phyloP scores from a whole-genome alignment of 1,140 invertebrate species.

The Dryas iulia region DNA sequence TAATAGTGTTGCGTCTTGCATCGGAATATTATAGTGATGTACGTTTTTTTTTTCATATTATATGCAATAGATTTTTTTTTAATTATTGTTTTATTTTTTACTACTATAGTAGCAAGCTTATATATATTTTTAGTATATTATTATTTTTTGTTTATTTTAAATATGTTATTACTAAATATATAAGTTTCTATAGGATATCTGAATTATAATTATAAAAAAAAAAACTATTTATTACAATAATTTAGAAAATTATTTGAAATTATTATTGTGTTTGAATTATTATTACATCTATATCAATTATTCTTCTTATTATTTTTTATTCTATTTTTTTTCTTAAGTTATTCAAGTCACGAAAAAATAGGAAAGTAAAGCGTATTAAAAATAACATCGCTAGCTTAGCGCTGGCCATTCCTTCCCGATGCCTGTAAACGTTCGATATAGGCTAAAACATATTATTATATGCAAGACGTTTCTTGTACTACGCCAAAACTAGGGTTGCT shows the following conservation, averaged over 20 bases:
- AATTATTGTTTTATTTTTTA: slow-evolving; percentile 20
- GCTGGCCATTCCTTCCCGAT: slow-evolving; percentile 26
- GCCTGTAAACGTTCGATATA: slow-evolving; percentile 71
- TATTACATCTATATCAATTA: too few species aligned
- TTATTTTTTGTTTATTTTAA: too few species aligned
- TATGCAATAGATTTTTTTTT: slow-evolving; percentile 11
- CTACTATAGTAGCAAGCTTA: too few species aligned
- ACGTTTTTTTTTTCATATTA: slow-evolving; percentile 23
- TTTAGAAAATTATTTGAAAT: background rate
- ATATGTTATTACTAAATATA: too few species aligned
- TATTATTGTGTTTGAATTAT: too few species aligned
- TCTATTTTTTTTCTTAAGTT: too few species aligned
- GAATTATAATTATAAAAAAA: too few species aligned
- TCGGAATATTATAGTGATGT: slow-evolving; percentile 61
- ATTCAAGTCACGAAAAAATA: background rate
- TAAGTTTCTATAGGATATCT: too few species aligned
- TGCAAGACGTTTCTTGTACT: slow-evolving; percentile 79
- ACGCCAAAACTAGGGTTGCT: slow-evolving; percentile 74
- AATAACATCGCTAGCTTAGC: slow-evolving; percentile 17
- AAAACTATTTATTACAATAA: slow-evolving; percentile 7
- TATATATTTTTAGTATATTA: too few species aligned
- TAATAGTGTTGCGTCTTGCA: slow-evolving; percentile 62
- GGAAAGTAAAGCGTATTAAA: slow-evolving; percentile 6
- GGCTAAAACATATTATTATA: slow-evolving; percentile 80
- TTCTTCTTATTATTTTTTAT: too few species aligned